Conservation (phyloP, 2,113 vertebrate species). For the Pomatorhinus ruficollis region DNA sequence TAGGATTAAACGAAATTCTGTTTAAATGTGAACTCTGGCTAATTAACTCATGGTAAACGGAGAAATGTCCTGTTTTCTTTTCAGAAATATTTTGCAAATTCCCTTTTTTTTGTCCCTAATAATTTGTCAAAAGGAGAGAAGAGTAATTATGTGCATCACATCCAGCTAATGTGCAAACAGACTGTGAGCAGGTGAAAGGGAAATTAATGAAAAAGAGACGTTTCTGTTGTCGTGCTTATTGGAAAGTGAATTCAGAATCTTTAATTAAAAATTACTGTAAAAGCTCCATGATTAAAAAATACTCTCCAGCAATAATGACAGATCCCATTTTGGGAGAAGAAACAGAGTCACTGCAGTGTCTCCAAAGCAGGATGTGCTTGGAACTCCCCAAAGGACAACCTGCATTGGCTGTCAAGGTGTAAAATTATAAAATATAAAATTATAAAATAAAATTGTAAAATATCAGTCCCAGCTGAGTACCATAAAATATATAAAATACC, state of each 20-base stretch:
- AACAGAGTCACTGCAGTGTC: neutral
- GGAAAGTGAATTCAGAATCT: neutral
- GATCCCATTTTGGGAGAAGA: neutral
- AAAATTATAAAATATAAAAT: too few relatives aligned
- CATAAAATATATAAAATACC: neutral
- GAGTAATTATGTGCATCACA: neutral
- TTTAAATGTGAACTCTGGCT: constrained; percentile 39
- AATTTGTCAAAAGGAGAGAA: constrained; percentile 2
- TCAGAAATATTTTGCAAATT: constrained; percentile 26
- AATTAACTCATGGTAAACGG: constrained; percentile 48
- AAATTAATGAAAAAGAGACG: neutral
- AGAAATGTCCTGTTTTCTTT: neutral
- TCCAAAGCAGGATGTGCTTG: neutral
- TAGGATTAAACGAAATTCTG: constrained; percentile 33
- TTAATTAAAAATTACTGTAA: neutral
- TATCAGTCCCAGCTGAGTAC: fast-evolving
- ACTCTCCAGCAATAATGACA: neutral
- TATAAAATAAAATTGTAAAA: too few relatives aligned
- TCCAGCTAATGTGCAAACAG: neutral
- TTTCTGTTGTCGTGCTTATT: neutral
- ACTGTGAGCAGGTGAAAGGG: neutral
- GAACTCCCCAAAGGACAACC: neutral
- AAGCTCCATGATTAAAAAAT: neutral
- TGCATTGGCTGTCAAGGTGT: fast-evolving
- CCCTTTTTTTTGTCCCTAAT: neutral